phyloP scores from a whole-genome alignment of 2,888 invertebrate genomes.

The Pristionchus exspectatus region DNA sequence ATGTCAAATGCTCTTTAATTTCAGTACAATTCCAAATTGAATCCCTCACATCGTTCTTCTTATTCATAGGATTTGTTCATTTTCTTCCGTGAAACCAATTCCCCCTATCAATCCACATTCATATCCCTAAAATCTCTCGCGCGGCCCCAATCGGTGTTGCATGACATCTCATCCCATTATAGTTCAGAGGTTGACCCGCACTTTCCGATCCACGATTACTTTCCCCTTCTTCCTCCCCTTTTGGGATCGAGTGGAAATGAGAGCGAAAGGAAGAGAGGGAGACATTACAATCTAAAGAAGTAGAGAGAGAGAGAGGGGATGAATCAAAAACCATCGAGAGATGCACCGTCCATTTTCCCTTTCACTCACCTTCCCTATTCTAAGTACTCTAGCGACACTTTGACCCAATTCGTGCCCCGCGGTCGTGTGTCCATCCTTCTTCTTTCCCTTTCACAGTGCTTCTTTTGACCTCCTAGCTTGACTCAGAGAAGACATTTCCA shows the following conservation, averaged over 20 bases:
- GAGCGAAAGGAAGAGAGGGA: constrained; percentile 48
- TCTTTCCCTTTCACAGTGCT: constrained; percentile 38
- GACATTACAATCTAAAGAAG: constrained; percentile 50
- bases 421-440: not conserved
- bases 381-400: constrained; percentile 54
- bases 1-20: not conserved
- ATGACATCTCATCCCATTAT: constrained; percentile 36
- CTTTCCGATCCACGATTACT: constrained; percentile 11
- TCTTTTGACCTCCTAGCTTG: constrained; percentile 29
- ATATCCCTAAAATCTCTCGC: not conserved
- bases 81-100: not conserved
- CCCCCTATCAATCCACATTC: not conserved
- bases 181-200: constrained; percentile 30
- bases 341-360: constrained; percentile 11
- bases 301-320: constrained; percentile 26
- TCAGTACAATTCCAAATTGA: too few relatives aligned
- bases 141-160: constrained; percentile 18
- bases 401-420: constrained; percentile 54
- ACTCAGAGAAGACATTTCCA: not conserved
- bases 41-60: not conserved
- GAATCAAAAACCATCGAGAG: constrained; percentile 39
- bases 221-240: constrained; percentile 33
- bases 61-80: not conserved
- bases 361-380: constrained; percentile 34
- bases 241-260: constrained; percentile 36